Conservation (phyloP, 2,113 vertebrate species). For the Calypte anna region DNA sequence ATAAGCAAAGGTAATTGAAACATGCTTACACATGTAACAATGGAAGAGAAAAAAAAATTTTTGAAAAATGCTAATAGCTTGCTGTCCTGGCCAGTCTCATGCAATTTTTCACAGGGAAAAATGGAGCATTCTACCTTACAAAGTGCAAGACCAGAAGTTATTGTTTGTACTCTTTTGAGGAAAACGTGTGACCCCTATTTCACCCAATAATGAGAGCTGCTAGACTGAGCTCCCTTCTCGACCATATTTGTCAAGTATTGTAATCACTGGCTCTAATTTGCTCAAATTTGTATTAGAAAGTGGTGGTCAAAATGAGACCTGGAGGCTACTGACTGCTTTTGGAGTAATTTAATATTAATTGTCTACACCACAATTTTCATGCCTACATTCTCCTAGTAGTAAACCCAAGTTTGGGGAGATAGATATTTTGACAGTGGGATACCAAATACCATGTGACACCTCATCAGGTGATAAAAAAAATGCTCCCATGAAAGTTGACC, state of each 20-base stretch:
- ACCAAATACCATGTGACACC: not conserved
- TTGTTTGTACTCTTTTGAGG: not conserved
- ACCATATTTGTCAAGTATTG: not conserved
- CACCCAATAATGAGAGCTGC: not conserved
- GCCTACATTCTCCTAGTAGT: not conserved
- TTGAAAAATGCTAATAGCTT: not conserved
- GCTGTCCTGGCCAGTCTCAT: not conserved
- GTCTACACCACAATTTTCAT: not conserved
- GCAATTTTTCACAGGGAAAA: not conserved
- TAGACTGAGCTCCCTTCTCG: not conserved
- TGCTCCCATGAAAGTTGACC: not conserved
- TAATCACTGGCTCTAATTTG: not conserved
- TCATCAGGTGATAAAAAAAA: not conserved
- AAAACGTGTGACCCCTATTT: not conserved
- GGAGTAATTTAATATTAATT: not conserved
- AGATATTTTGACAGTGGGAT: not conserved
- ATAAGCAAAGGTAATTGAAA: not conserved
- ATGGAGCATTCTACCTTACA: not conserved
- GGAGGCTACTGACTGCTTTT: not conserved
- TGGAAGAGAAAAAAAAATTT: not conserved
- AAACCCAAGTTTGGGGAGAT: not conserved
- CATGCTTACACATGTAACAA: not conserved
- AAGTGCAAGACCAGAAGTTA: not conserved
- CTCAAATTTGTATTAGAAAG: not conserved
- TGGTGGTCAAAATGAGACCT: not conserved